Evolutionary conservation across 1,140 invertebrate genomes (phyloP), one percentile per base, ranked within the genome.

Genomic region (Diorhabda carinulata): DNA sequence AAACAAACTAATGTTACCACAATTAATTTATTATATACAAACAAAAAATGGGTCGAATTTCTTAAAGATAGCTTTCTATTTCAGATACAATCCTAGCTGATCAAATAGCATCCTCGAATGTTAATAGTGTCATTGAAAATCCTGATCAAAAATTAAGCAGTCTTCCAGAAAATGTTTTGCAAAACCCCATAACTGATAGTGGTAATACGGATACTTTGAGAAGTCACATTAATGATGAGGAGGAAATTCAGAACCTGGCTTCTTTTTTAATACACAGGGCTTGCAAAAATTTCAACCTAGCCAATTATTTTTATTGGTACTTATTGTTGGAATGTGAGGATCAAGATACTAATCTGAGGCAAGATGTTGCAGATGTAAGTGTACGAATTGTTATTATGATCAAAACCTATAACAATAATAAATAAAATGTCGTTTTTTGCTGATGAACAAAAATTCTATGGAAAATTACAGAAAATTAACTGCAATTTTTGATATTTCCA

Each of bases 231-330:
- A 91, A 92, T 76, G 94, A 95, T 78, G 90, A 90, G 69, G 86
- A 88, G 65, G 85, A 86, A 58, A 87, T 88, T 1, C 86, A 87
- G 61, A 94, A 97, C 84, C 84, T 99, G 64, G 92, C 95, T 4
- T 91, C 91, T 41, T 99, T 98, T 84, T 86, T 99, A 2, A 96
- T 99, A 66, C 87, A 89, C 61, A 86, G 95, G 66, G 95, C 96
- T 5, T 95, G 93, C 81, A 87, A 89, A 76, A 97, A 98, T 85
- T 88, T 90, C 43, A 91, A 88, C 40, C 81, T 99, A 61, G 95
- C 96, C 57, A 98, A 98, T 84, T 98, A 98, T 83, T 91, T 99
- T 73, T 98, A 95, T 82, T 99, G 97, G 97, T 98, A 97, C 84
- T 82, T 98, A 58, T 86, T 91, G 41, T 93, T 97, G 57, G 96